Evolutionary conservation across 2,113 vertebrate species (phyloP), one percentile per base, ranked within the genome.

Genomic region (Ploceus nigricollis): DNA sequence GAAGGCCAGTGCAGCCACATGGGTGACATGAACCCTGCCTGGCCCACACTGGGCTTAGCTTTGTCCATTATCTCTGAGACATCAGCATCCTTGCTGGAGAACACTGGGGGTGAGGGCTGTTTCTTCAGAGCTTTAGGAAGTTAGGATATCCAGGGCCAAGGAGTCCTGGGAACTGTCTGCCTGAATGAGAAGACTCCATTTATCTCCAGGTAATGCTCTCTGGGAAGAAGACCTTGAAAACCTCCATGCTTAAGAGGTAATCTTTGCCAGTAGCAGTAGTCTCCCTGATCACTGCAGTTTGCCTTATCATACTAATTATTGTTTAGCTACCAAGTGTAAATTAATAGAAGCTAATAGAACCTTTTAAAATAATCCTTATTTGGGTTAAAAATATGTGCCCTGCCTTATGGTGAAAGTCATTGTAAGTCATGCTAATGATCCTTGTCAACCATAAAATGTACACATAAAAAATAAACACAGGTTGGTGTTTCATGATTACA

Each of bases 71-170:
- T 9, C 23, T 61, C 64, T 0, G 4, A 66, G 44, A 25, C 6
- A 31, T 31, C 27, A 60, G 21, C 39, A n/a, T 54, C 30, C 47
- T 15, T 57, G 11, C 31, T 78, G 77, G 35, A 66, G 25, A 83
- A 31, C 51, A 15, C 0, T 0, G 2, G 0, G 13, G 7, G 1
- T 3, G 17, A 61, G 50, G 77, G 10, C 5, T 2, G 13, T 21
- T 13, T 60, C 33, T 82, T 35, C 42, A 69, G 33, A 51, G 24
- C 12, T 70, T 31, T 47, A 2, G 44, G 31, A 71, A 45, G 2
- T 7, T 64, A 48, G 44, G 31, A 64, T 33, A 37, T 60, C 56
- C 61, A 76, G 48, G 27, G 24, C 25, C 28, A 63, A 58, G n/a
- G 22, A 37, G 8, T 31, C 16, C 23, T 35, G 28, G 65, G 50